A percentile compares a stretch with the other conserved stretches of the same genome.
Conservation (phyloP, 2,888 invertebrate species). For the Diogma glabrata region DNA sequence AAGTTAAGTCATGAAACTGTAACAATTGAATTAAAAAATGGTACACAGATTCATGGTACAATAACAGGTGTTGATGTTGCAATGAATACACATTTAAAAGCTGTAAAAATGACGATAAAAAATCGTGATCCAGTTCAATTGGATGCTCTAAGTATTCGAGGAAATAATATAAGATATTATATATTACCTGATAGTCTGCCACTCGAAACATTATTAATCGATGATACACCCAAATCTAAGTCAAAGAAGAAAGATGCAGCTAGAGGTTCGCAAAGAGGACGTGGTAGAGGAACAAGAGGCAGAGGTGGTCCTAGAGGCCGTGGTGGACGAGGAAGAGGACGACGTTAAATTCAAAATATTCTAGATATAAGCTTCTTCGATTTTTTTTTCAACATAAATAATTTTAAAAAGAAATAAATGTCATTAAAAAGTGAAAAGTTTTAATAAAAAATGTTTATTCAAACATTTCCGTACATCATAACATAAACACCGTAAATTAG, state of each 20-base stretch:
- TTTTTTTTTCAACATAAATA: no score
- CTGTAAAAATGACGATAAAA: conserved; percentile 95
- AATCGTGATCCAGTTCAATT: conserved; percentile 87
- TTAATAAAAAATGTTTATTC: conserved; percentile 1
- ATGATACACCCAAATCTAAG: conserved; percentile 92
- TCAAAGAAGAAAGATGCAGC: conserved; percentile 78
- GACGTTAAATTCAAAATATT: no score
- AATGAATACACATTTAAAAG: conserved; percentile 99
- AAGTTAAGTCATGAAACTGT: conserved; percentile 99
- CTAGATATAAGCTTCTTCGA: no score
- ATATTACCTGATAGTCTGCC: conserved; percentile 95
- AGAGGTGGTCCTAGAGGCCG: conserved; percentile 34
- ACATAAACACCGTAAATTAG: conserved; percentile 13
- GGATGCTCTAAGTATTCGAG: conserved; percentile 91
- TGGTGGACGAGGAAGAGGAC: conserved; percentile 25
- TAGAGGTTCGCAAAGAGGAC: conserved; percentile 55
- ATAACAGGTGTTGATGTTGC: conserved; percentile 98
- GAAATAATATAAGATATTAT: conserved; percentile 90
- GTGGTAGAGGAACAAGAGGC: conserved; percentile 64
- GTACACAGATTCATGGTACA: conserved; percentile 93
- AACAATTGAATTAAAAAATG: conserved; percentile 97
- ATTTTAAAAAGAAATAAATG: neutral
- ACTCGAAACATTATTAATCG: conserved; percentile 88
- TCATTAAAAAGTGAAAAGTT: neutral
- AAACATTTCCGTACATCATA: conserved; percentile 9